A percentile compares a stretch with the other conserved stretches of the same genome.
Conservation (phyloP, 1,140 invertebrate species). For the Penaeus chinensis region DNA sequence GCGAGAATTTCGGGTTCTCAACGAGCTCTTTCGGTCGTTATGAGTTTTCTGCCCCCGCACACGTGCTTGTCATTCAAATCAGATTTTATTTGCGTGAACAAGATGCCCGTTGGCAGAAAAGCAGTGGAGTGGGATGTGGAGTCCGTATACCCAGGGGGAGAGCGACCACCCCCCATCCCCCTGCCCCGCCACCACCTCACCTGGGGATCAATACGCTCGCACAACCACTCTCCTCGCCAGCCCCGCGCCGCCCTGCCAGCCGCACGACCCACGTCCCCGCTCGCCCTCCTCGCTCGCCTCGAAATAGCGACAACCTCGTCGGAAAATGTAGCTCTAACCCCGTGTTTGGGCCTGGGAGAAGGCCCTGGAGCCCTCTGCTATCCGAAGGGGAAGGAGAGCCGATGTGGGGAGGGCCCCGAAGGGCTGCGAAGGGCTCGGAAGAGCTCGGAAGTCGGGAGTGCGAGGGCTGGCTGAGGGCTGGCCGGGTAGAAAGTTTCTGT, state of each 20-base stretch:
- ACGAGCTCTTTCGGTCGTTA: too few species aligned
- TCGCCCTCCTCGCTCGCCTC: not conserved
- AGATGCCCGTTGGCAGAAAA: too few species aligned
- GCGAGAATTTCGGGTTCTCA: too few species aligned
- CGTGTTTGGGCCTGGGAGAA: too few species aligned
- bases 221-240: conserved; percentile 5
- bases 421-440: not conserved
- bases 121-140: conserved; percentile 3
- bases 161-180: not conserved
- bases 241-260: conserved; percentile 33
- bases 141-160: conserved; percentile 34
- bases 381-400: too few species aligned
- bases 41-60: too few species aligned
- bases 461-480: not conserved
- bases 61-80: too few species aligned
- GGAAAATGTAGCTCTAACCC: not conserved
- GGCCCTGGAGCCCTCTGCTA: too few species aligned
- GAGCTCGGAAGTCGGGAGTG: not conserved
- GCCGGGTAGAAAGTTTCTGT: not conserved
- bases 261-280: not conserved
- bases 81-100: too few species aligned
- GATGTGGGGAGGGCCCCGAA: too few species aligned
- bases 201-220: conserved; percentile 57
- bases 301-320: not conserved
- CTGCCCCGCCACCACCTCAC: conserved; percentile 20